Base-by-base conservation (phyloP, 2,888 invertebrate species). In the Hermaeophaga mercurialis region DNA sequence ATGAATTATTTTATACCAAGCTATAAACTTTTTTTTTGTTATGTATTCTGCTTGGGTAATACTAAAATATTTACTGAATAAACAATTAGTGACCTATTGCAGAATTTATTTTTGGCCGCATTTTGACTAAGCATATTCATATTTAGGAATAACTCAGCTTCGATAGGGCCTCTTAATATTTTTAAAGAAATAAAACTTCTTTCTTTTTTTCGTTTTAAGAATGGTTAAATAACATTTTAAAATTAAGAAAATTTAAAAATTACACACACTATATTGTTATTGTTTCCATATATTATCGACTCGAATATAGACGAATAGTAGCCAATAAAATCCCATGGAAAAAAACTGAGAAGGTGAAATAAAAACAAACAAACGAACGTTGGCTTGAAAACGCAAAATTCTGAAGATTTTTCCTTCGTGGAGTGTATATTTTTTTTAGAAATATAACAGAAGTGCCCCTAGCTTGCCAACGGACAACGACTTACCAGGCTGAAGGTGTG, bases 401-500 rank as follows among this genome's bases (percentile, higher is more conserved):
- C 55, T 58, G 58, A 58, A 52, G 55, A 58, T 58, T 55, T 54
- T 43, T 24, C 31, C 18, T 52, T 45, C 54, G 46, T 45, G 38
- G 45, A 39, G 43, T 48, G 52, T 56, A n/a, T n/a, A n/a, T n/a
- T n/a, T n/a, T n/a, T 52, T 39, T 56, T 43, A 46, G 43, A 43
- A 19, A 50, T 46, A 50, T 45, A 46, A 54, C 46, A 55, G 56
- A 58, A 53, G 64, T 65, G 66, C 65, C 64, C 65, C 59, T 66
- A 64, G 61, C 60, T 63, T 61, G 63, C 58, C 54, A 56, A 49
- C 57, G 52, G 57, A 54, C 56, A 48, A 58, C 52, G 71, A 80
- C 80, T 80, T 80, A 80, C 79, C 79, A 73, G 76, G 74, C 72
- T 78, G 78, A 59, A 78, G 77, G 73, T 78, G 78, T 44, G 65